These are phyloP conservation scores for Trematocara unimaculatum DNA, from an alignment of 2,113 vertebrate genomes.

Conservation along the genomic window DNA sequence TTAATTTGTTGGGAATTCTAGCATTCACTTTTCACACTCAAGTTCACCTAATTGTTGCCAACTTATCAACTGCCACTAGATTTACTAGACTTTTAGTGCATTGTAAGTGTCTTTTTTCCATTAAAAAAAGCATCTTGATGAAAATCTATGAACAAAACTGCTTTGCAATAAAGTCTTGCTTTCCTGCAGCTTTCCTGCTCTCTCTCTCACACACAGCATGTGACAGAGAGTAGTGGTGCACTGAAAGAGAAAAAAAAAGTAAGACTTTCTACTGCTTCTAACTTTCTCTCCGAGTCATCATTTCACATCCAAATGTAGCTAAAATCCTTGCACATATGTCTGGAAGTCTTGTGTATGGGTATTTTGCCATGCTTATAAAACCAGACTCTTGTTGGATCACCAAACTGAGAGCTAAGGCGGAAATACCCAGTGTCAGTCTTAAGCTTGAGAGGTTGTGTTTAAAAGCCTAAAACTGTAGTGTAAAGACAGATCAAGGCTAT, in stretches of 20 bases:
- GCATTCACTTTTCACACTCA: background rate
- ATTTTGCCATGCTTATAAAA: background rate
- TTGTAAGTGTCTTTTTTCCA: background rate
- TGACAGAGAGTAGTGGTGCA: background rate
- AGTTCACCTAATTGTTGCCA: background rate
- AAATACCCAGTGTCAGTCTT: background rate
- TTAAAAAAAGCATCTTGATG: background rate
- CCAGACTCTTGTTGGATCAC: background rate
- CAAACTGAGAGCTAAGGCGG: background rate
- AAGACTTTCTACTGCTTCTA: background rate
- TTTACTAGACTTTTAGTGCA: background rate
- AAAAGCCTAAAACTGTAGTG: background rate
- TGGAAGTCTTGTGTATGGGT: background rate
- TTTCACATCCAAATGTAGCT: background rate
- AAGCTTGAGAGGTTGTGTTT: background rate
- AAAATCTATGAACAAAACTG: background rate
- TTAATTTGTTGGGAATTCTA: background rate
- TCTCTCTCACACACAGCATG: background rate
- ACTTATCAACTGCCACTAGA: background rate
- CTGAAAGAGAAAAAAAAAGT: background rate
- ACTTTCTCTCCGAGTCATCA: background rate
- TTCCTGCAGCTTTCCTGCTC: background rate
- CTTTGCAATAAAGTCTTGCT: background rate
- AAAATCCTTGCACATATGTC: background rate
- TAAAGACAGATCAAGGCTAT: constrained; percentile 30